These are phyloP conservation scores for Myiothlypis chrysogaster DNA, from an alignment of 2,797 vertebrate species.

Conservation along the genomic window DNA sequence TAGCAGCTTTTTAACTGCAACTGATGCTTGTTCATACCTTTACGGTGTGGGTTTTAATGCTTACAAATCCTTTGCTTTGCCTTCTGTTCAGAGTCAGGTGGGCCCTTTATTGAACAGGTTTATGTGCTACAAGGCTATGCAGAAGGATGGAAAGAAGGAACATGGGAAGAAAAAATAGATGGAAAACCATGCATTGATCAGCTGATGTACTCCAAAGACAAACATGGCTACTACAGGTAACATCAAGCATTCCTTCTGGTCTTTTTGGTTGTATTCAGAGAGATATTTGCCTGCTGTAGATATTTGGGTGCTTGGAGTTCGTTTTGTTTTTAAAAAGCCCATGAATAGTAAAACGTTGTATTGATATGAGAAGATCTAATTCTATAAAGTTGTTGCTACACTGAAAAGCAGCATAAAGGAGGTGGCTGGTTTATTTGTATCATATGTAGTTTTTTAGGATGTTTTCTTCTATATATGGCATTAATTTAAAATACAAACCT, in stretches of 20 bases:
- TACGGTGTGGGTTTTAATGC: rapidly evolving
- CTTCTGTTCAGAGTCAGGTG: slow-evolving; percentile 86
- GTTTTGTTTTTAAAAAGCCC: neutral
- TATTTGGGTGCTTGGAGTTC: neutral
- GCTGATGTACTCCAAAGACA: slow-evolving; percentile 87
- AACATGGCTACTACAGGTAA: slow-evolving; percentile 92
- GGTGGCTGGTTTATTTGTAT: neutral
- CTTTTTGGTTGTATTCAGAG: neutral
- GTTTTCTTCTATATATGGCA: neutral
- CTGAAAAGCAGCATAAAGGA: neutral
- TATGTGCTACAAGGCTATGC: slow-evolving; percentile 90
- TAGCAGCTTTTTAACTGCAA: neutral
- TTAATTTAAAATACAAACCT: neutral
- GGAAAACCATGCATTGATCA: slow-evolving; percentile 88
- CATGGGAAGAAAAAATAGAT: slow-evolving; percentile 97
- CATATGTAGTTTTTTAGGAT: neutral
- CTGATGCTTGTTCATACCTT: neutral
- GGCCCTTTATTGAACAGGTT: slow-evolving; percentile 93
- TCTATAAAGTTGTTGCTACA: neutral
- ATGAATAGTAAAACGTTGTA: neutral
- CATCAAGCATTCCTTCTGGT: neutral
- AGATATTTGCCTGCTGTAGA: neutral
- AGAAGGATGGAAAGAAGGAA: slow-evolving; percentile 94
- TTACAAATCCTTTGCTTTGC: neutral
- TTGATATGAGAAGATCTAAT: neutral